Percentiles rank a stretch among this genome's conserved stretches.
phyloP scores from a whole-genome alignment of 2,888 invertebrate genomes.

The Oasisia sp. region DNA sequence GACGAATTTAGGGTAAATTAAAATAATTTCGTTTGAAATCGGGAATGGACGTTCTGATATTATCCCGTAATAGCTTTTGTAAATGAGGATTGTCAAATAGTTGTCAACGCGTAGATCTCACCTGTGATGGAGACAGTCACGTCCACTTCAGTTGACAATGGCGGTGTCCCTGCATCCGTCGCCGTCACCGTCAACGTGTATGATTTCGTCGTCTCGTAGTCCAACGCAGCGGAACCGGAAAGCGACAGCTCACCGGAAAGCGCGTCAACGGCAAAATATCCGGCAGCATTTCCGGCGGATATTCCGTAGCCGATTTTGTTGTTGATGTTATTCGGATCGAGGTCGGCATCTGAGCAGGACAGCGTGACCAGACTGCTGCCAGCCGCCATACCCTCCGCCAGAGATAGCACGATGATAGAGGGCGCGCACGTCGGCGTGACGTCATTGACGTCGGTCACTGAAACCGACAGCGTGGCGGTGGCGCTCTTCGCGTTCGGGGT shows the following conservation, averaged over 20 bases:
- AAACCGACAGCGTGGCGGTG: slow-evolving; percentile 27
- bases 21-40: too few relatives aligned
- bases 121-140: not conserved
- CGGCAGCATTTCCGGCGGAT: slow-evolving; percentile 27
- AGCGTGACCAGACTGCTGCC: slow-evolving; percentile 19
- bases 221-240: slow-evolving; percentile 35
- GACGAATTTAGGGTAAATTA: too few relatives aligned
- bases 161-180: slow-evolving; percentile 26
- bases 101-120: too few relatives aligned
- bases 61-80: too few relatives aligned
- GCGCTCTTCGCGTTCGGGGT: slow-evolving; percentile 17
- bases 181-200: slow-evolving; percentile 35
- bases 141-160: not conserved
- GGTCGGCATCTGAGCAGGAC: slow-evolving; percentile 31
- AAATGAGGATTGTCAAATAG: too few relatives aligned
- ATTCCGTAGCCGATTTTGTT: slow-evolving; percentile 26
- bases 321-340: slow-evolving; percentile 21
- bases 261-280: slow-evolving; percentile 22
- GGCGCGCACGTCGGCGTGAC: slow-evolving; percentile 27
- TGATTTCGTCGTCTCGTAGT: slow-evolving; percentile 47
- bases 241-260: not conserved
- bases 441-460: slow-evolving; percentile 32
- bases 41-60: too few relatives aligned
- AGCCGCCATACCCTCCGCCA: slow-evolving; percentile 23
- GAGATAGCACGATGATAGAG: not conserved